Percentiles rank a stretch among this genome's conserved stretches.
Conservation (phyloP, 2,888 invertebrate genomes). For the Cataglyphis livida region DNA sequence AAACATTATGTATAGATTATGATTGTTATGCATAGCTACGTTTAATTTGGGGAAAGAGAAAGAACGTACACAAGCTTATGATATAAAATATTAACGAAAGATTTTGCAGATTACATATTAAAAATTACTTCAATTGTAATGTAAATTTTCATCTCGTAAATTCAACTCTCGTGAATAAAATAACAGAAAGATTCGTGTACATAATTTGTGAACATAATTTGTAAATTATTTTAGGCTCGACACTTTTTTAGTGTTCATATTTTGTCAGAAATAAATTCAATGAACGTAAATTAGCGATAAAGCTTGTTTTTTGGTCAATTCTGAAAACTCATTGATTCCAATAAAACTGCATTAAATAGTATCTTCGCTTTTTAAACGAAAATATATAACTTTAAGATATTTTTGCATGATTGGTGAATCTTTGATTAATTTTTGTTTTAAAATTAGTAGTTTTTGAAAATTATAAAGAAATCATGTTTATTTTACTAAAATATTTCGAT, state of each 20-base stretch:
- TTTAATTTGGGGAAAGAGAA: neutral
- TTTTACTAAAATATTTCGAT: neutral
- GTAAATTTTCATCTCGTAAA: neutral
- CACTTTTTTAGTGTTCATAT: neutral
- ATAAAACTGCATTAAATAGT: neutral
- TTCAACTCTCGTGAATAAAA: neutral
- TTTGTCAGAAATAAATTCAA: neutral
- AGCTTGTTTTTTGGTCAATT: neutral
- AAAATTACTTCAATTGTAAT: neutral
- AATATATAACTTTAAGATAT: neutral
- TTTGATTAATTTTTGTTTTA: neutral
- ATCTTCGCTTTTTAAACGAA: neutral
- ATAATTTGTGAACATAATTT: neutral
- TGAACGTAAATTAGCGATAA: neutral
- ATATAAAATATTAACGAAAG: neutral
- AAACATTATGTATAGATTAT: neutral
- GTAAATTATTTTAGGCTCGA: neutral
- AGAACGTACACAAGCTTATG: neutral
- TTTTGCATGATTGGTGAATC: neutral
- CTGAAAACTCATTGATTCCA: neutral
- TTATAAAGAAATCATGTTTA: neutral
- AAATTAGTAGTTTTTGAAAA: neutral
- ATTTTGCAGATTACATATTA: neutral
- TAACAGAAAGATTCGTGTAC: neutral
- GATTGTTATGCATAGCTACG: neutral